Percentiles rank a stretch among this genome's conserved stretches.
These are phyloP conservation scores for Petrolisthes manimaculis DNA, from an alignment of 2,888 invertebrate species.

Conservation along the genomic window DNA sequence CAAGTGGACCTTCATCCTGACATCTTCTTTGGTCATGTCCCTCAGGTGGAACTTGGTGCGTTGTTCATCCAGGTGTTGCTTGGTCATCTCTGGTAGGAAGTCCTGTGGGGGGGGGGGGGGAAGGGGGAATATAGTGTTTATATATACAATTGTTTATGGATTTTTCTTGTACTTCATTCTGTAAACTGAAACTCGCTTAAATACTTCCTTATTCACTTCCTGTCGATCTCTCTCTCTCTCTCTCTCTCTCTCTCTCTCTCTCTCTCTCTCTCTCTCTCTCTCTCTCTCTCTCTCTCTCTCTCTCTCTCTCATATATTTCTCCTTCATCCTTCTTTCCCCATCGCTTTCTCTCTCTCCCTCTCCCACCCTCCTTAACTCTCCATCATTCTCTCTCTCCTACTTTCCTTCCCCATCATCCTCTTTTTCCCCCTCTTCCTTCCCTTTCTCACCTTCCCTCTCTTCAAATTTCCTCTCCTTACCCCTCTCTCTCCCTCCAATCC, in stretches of 20 bases:
- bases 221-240: slow-evolving; percentile 4
- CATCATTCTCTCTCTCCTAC: neutral
- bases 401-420: neutral
- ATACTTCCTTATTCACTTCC: neutral
- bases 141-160: neutral
- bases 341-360: neutral
- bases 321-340: too few relatives aligned
- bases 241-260: neutral
- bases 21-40: slow-evolving; percentile 39
- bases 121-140: neutral
- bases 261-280: neutral
- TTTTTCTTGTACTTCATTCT: neutral
- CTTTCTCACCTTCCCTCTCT: neutral
- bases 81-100: slow-evolving; percentile 50
- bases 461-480: neutral
- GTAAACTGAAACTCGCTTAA: neutral
- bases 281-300: neutral
- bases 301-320: neutral
- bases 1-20: slow-evolving; percentile 40
- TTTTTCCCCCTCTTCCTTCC: neutral
- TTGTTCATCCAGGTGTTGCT: slow-evolving; percentile 55
- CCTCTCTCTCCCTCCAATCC: neutral
- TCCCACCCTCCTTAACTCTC: neutral
- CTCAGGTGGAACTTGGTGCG: slow-evolving; percentile 43
- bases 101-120: slow-evolving; percentile 25